A percentile compares a stretch with the other conserved stretches of the same genome.
Conservation (phyloP, 1,140 invertebrate genomes). For the Agrypnia vestita region DNA sequence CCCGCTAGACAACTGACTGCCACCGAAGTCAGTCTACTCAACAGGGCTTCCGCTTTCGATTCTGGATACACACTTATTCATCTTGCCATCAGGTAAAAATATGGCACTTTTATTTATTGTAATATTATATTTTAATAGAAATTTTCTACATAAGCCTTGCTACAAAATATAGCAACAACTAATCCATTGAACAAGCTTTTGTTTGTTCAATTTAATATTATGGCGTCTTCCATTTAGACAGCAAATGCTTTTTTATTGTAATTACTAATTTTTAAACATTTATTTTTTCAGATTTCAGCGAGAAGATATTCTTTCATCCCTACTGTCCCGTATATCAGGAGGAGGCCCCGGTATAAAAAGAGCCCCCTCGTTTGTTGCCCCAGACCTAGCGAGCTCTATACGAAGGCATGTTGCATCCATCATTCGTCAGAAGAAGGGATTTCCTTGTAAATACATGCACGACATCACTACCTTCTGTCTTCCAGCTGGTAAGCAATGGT, state of each 20-base stretch:
- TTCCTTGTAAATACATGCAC: slow-evolving; percentile 92
- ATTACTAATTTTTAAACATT: not conserved
- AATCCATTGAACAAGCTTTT: too few species aligned
- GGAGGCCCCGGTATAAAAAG: slow-evolving; percentile 87
- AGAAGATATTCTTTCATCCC: slow-evolving; percentile 91
- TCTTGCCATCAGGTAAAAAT: slow-evolving; percentile 87
- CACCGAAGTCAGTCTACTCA: slow-evolving; percentile 89
- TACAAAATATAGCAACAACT: too few species aligned
- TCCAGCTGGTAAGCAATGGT: slow-evolving; percentile 86
- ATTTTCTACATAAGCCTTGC: too few species aligned
- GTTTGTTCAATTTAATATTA: too few species aligned
- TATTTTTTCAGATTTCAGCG: slow-evolving; percentile 83
- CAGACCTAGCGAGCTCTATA: slow-evolving; percentile 92
- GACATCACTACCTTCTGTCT: slow-evolving; percentile 93
- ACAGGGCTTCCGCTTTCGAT: slow-evolving; percentile 94
- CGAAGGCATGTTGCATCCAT: slow-evolving; percentile 89
- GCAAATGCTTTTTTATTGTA: too few species aligned
- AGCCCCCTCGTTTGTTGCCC: slow-evolving; percentile 91
- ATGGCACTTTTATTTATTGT: too few species aligned
- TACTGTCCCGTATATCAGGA: slow-evolving; percentile 92
- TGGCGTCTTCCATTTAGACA: too few species aligned
- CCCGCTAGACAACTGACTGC: slow-evolving; percentile 90
- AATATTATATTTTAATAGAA: too few species aligned
- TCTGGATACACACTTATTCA: slow-evolving; percentile 95
- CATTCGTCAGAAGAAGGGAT: slow-evolving; percentile 91